Base-by-base conservation (phyloP, 1,140 invertebrate genomes). In the Campoletis sonorensis region DNA sequence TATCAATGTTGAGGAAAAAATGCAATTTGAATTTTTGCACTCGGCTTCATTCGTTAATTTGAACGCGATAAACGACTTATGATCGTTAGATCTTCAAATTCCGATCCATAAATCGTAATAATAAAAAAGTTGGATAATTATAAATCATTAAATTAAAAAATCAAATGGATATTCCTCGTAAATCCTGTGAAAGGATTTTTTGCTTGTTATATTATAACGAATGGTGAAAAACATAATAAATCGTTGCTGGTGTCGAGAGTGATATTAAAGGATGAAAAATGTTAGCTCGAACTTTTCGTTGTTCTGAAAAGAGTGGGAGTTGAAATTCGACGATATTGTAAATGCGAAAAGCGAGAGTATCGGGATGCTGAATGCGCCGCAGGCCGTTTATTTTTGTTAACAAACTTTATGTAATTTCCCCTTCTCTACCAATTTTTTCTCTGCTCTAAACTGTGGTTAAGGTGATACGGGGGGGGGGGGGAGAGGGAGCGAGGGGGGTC, bases 331-430 rank as follows among this genome's bases (percentile, higher is more conserved):
- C 21, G 61, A 26, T 23, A 67, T 67, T 67, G 23, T 26, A 67
- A 67, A 27, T 16, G 61, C 21, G 61, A 26, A 23, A 27, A 8
- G 61, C 21, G 61, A 26, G 1, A 26, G 61, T 67, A 23, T 23
- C 21, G 61, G 21, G 61, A 58, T 1, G 21, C 18, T 21, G 54
- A 67, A 26, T 27, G 23, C 23, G 61, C 23, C 21, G 61, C 61
- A 26, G 61, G 61, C 61, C n/a, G 61, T 67, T 67, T 67, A 67
- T 67, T 67, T 67, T 23, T 27, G 23, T 67, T 26, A 67, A 67
- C 61, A 67, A 67, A 67, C 61, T 67, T 67, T 67, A 67, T 27
- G 61, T 67, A 67, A 67, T 67, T 27, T 15, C 15, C 61, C 21
- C 61, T 26, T 0, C 23, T 67, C 23, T 4, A 30, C 40, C 40